Evolutionary conservation across 2,113 vertebrate species (phyloP).

Genomic region (Malurus alboscapulatus): DNA sequence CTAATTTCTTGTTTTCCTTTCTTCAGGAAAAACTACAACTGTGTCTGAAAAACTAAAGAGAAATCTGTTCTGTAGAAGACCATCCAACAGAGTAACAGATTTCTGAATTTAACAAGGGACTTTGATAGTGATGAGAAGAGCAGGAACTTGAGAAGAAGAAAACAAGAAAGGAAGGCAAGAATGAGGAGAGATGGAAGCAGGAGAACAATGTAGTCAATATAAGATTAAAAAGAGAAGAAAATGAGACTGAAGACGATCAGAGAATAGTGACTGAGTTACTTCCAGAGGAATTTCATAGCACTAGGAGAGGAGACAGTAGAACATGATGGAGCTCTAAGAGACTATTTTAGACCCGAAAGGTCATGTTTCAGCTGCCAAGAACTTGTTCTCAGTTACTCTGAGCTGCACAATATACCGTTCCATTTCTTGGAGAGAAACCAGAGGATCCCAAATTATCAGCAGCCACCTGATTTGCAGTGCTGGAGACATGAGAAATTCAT

Average conservation of each 20-base stretch:
- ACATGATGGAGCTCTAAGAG: background rate
- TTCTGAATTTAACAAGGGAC: background rate
- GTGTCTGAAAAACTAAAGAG: background rate
- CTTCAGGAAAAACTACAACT: background rate
- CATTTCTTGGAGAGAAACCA: background rate
- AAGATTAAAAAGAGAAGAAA: background rate
- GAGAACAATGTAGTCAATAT: background rate
- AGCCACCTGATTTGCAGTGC: background rate
- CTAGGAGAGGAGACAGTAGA: background rate
- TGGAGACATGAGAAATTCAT: background rate
- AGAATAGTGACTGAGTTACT: background rate
- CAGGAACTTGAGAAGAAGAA: background rate
- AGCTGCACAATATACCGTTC: background rate
- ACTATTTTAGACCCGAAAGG: background rate
- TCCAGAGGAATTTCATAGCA: background rate
- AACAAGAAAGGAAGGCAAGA: background rate
- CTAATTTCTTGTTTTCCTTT: constrained; percentile 25
- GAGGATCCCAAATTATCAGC: background rate
- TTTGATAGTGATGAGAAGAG: background rate
- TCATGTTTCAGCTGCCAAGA: background rate
- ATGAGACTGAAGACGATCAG: background rate
- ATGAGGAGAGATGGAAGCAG: background rate
- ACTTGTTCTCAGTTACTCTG: background rate
- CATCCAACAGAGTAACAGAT: background rate
- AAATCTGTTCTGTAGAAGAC: background rate